Evolutionary conservation across 2,113 vertebrate genomes (phyloP).

Genomic region (Tragelaphus strepsiceros): DNA sequence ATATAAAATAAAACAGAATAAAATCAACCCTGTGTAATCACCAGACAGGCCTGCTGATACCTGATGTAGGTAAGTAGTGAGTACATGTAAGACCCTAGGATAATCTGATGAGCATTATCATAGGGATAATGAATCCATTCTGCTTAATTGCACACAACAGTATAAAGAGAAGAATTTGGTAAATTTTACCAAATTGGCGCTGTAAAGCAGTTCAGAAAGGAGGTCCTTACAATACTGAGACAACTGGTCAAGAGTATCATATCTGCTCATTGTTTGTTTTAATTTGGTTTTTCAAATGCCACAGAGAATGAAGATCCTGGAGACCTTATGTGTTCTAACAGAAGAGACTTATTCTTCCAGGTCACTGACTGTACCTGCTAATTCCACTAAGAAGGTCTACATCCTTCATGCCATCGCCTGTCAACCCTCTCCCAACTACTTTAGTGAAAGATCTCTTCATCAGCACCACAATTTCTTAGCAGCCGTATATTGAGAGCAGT

Average conservation of each 20-base stretch:
- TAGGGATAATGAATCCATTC: background rate
- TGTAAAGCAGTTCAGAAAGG: background rate
- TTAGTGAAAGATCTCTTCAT: background rate
- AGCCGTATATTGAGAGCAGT: background rate
- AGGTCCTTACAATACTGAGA: background rate
- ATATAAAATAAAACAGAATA: background rate
- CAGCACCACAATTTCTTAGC: background rate
- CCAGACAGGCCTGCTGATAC: background rate
- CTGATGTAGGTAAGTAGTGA: background rate
- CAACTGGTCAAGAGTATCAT: background rate
- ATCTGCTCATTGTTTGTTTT: background rate
- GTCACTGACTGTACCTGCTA: background rate
- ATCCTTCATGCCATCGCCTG: background rate
- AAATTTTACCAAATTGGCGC: background rate
- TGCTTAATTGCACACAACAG: background rate
- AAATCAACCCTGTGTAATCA: background rate
- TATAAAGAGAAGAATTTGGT: background rate
- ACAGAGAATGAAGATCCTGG: background rate
- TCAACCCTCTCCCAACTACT: background rate
- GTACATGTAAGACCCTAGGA: background rate
- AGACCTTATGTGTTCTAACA: background rate
- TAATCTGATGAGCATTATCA: background rate
- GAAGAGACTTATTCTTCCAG: background rate
- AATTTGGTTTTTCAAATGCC: background rate
- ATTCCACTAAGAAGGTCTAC: background rate